Evolutionary conservation across 2,113 vertebrate genomes (phyloP).

Genomic region (Callorhinus ursinus): DNA sequence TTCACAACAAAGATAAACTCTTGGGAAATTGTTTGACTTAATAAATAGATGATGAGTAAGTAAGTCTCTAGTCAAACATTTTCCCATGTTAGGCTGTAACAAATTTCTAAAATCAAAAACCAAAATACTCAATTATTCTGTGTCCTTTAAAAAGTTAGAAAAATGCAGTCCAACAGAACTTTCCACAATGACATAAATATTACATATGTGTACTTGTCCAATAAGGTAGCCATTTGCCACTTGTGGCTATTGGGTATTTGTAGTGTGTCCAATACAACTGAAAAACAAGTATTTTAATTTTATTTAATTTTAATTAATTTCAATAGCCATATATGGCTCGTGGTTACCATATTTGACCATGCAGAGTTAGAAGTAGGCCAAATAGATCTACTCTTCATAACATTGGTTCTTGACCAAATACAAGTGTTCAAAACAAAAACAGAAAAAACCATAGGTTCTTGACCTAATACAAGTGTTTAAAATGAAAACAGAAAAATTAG

Average conservation of each 20-base stretch:
- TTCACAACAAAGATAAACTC: neutral
- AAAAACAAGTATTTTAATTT: neutral
- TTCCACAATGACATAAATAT: neutral
- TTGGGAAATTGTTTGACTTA: neutral
- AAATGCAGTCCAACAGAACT: neutral
- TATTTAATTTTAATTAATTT: neutral
- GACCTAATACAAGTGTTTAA: neutral
- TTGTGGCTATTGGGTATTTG: neutral
- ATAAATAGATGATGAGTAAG: neutral
- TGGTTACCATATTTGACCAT: neutral
- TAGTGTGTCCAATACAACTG: neutral
- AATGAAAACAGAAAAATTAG: constrained; percentile 17
- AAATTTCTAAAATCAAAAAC: constrained; percentile 31
- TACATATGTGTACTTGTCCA: neutral
- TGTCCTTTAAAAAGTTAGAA: neutral
- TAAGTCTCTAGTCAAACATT: neutral
- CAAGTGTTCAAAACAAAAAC: neutral
- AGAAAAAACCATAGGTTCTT: neutral
- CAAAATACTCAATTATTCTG: neutral
- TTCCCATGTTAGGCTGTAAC: neutral
- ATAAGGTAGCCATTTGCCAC: neutral
- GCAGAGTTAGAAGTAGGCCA: neutral
- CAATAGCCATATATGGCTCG: neutral
- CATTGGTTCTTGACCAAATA: neutral
- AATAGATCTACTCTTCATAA: neutral